phyloP scores from a whole-genome alignment of 2,797 vertebrate genomes.

The Apogon hyalosoma region DNA sequence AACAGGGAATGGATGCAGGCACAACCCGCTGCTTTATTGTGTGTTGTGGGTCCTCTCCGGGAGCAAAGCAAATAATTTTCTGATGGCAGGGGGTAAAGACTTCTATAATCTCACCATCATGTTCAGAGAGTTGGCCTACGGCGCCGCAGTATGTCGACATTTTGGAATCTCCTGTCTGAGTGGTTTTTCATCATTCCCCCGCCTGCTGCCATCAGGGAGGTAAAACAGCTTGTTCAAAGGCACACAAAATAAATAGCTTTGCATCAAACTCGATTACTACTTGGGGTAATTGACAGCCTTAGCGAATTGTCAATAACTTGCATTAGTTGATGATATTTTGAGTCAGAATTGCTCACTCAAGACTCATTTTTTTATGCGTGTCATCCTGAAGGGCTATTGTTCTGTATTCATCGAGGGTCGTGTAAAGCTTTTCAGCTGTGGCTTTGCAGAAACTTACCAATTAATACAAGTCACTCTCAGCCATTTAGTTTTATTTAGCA shows the following conservation, averaged over 20 bases:
- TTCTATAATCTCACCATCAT: conserved; percentile 68
- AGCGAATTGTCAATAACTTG: conserved; percentile 21
- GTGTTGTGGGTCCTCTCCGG: conserved; percentile 51
- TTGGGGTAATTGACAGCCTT: conserved; percentile 23
- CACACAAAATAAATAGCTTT: conserved; percentile 42
- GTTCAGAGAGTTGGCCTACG: conserved; percentile 72
- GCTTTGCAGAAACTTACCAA: conserved; percentile 28
- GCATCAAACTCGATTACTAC: conserved; percentile 11
- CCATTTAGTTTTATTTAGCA: not conserved
- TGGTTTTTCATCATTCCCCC: conserved; percentile 73
- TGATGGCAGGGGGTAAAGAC: conserved; percentile 69
- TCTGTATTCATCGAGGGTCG: conserved; percentile 33
- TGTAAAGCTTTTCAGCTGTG: conserved; percentile 16
- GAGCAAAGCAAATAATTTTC: conserved; percentile 70
- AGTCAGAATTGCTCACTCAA: conserved; percentile 25
- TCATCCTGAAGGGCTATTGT: not conserved
- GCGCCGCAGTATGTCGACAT: conserved; percentile 69
- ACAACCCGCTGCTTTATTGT: conserved; percentile 52
- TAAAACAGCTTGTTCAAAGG: conserved; percentile 46
- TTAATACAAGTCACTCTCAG: not conserved
- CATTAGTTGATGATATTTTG: not conserved
- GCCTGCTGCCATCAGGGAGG: conserved; percentile 56
- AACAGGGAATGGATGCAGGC: conserved; percentile 37
- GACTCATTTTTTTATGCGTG: not conserved
- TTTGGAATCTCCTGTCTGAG: conserved; percentile 78